Conservation (phyloP, 1,140 invertebrate genomes). For the Drosophila quadrilineata region DNA sequence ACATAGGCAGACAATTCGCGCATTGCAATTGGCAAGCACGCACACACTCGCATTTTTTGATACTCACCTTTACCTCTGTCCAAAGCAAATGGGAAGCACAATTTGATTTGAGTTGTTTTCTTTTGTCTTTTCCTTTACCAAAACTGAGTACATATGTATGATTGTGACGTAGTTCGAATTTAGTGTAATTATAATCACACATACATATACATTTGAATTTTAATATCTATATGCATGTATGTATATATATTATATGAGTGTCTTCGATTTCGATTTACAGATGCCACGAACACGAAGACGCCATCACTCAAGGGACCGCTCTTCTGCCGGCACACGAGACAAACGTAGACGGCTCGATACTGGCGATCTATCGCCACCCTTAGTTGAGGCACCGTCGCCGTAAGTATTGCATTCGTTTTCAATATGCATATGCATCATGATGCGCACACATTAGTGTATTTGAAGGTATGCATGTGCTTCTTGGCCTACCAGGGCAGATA, state of each 20-base stretch:
- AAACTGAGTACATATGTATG: not conserved
- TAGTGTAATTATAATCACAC: not conserved
- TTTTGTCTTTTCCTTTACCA: not conserved
- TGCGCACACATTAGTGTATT: no score
- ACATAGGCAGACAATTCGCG: slow-evolving; percentile 21
- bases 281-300: slow-evolving; percentile 90
- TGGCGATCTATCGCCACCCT: slow-evolving; percentile 71
- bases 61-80: slow-evolving; percentile 23
- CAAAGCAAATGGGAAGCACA: slow-evolving; percentile 9
- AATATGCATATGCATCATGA: no score
- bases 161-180: slow-evolving; percentile 17
- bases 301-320: slow-evolving; percentile 87
- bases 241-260: slow-evolving; percentile 2
- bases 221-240: not conserved
- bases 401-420: slow-evolving; percentile 45
- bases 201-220: not conserved
- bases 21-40: slow-evolving; percentile 36
- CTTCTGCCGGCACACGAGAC: slow-evolving; percentile 82
- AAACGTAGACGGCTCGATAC: slow-evolving; percentile 83
- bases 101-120: slow-evolving; percentile 7
- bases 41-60: not conserved
- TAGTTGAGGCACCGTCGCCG: slow-evolving; percentile 69
- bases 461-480: not conserved
- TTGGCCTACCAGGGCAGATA: slow-evolving; percentile 15
- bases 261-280: no score